Percentiles rank a stretch among this genome's conserved stretches.
phyloP scores from a whole-genome alignment of 2,113 vertebrate species.

The Tyto alba region DNA sequence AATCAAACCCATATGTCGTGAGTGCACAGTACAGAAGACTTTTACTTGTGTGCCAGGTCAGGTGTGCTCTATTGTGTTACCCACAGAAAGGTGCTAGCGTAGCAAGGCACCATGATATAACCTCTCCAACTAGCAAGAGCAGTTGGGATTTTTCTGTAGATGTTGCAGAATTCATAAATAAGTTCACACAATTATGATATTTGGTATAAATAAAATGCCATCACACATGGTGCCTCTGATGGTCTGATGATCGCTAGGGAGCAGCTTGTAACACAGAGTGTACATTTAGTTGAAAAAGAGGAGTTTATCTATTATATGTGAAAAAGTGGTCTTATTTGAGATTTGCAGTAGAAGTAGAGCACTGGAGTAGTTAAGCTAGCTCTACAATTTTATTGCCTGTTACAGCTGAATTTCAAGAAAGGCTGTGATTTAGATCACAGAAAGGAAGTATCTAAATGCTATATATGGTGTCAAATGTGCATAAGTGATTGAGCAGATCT shows the following conservation, averaged over 20 bases:
- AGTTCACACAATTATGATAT: not conserved
- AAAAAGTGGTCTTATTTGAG: not conserved
- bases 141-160: not conserved
- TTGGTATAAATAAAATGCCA: not conserved
- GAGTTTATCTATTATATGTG: not conserved
- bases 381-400: constrained; percentile 23
- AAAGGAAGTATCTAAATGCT: constrained; percentile 30
- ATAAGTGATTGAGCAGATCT: constrained; percentile 32
- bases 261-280: not conserved
- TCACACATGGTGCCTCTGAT: not conserved
- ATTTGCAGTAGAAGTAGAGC: not conserved
- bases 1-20: not conserved
- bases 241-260: not conserved
- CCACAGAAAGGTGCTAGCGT: not conserved
- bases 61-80: not conserved
- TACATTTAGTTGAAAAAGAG: not conserved
- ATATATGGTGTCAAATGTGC: not conserved
- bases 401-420: constrained; percentile 23
- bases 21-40: not conserved
- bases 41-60: not conserved
- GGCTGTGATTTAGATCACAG: constrained; percentile 32
- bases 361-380: not conserved
- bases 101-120: not conserved
- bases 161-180: constrained; percentile 4
- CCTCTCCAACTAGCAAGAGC: not conserved